A percentile compares a stretch with the other conserved stretches of the same genome.
These are phyloP conservation scores for Phyllostomus hastatus DNA, from an alignment of 2,113 vertebrate species.

Conservation along the genomic window DNA sequence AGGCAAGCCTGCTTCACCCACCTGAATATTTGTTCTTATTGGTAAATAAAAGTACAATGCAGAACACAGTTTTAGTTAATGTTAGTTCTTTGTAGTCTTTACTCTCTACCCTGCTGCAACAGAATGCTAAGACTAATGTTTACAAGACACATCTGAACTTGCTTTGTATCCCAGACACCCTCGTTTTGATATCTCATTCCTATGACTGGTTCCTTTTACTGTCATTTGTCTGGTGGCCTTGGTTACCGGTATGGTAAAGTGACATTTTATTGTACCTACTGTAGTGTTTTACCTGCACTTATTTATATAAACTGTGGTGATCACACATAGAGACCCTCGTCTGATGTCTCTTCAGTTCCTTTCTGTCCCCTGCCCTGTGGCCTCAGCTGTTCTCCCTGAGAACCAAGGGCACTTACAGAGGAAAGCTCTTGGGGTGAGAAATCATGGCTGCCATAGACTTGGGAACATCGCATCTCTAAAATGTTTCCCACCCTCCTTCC, in stretches of 20 bases:
- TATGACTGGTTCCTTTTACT: background rate
- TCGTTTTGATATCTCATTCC: background rate
- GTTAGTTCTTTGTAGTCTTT: background rate
- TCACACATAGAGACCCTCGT: background rate
- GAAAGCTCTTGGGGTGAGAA: background rate
- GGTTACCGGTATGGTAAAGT: background rate
- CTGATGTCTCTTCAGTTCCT: constrained; percentile 5
- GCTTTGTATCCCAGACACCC: background rate
- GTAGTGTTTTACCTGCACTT: background rate
- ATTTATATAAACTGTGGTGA: background rate
- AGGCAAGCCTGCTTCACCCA: background rate
- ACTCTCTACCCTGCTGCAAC: background rate
- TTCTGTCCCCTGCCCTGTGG: background rate
- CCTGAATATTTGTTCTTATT: background rate
- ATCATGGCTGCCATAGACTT: background rate
- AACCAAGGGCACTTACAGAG: background rate
- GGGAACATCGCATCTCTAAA: background rate
- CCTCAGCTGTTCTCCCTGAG: background rate
- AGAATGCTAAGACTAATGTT: background rate
- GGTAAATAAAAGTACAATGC: background rate
- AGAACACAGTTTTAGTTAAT: background rate
- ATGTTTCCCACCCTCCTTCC: background rate
- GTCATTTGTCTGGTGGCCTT: background rate
- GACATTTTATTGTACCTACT: background rate
- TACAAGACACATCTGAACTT: background rate